phyloP scores from a whole-genome alignment of 2,888 invertebrate genomes.

The Elmis aenea region DNA sequence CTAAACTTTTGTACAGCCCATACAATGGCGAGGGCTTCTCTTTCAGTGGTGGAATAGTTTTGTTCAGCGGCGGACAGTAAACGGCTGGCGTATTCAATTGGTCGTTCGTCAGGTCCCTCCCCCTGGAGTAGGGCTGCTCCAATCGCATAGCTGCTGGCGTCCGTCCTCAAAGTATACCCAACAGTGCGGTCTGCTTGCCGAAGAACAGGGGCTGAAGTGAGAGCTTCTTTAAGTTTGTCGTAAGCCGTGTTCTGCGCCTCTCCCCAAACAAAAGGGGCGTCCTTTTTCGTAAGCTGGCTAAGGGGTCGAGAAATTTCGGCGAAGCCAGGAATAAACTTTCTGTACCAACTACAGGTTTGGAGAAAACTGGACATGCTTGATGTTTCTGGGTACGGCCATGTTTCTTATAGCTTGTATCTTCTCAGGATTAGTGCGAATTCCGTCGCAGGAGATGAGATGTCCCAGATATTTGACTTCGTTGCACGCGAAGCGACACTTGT shows the following conservation, averaged over 20 bases:
- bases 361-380: slow-evolving; percentile 23
- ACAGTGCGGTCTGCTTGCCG: too few species aligned
- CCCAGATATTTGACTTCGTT: slow-evolving; percentile 22
- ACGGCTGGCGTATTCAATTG: slow-evolving; percentile 30
- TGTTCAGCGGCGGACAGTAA: slow-evolving; percentile 25
- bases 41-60: slow-evolving; percentile 27
- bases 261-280: slow-evolving; percentile 13
- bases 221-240: slow-evolving; percentile 18
- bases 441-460: slow-evolving; percentile 10
- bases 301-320: slow-evolving; percentile 17
- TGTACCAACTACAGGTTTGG: slow-evolving; percentile 23
- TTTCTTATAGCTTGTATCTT: slow-evolving; percentile 21
- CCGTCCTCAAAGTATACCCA: slow-evolving; percentile 31
- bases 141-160: slow-evolving; percentile 26
- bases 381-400: slow-evolving; percentile 14
- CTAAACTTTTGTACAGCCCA: slow-evolving; percentile 41
- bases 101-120: slow-evolving; percentile 21
- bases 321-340: slow-evolving; percentile 19
- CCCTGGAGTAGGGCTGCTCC: too few species aligned
- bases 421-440: slow-evolving; percentile 20
- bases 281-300: slow-evolving; percentile 16
- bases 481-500: slow-evolving; percentile 25
- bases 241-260: slow-evolving; percentile 16
- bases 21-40: too few species aligned
- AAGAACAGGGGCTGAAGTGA: slow-evolving; percentile 25